Evolutionary conservation across 2,888 invertebrate genomes (phyloP).

Genomic region (Acheta domesticus): DNA sequence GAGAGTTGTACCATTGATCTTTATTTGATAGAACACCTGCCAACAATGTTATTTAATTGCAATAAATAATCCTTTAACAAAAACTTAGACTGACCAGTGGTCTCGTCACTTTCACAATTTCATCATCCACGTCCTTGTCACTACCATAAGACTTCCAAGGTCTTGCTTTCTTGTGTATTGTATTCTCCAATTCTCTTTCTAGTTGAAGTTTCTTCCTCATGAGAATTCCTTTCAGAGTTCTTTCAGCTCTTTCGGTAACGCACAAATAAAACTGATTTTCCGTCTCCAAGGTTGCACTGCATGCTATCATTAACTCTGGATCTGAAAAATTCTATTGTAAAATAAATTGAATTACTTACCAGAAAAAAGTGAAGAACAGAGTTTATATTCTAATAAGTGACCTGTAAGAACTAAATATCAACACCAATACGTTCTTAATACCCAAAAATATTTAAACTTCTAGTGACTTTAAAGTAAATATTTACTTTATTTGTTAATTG

Average conservation of each 20-base stretch:
- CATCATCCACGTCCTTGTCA: background rate
- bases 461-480: too few species aligned
- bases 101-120: background rate
- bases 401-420: too few species aligned
- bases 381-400: too few species aligned
- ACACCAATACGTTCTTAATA: too few species aligned
- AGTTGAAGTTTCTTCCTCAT: background rate
- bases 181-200: constrained; percentile 6
- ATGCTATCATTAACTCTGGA: background rate
- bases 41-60: too few species aligned
- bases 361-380: too few species aligned
- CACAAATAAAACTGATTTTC: background rate
- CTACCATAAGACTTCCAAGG: background rate
- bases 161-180: constrained; percentile 1
- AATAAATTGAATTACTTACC: too few species aligned
- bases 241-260: background rate
- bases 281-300: background rate
- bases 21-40: too few species aligned
- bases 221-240: background rate
- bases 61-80: too few species aligned
- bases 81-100: background rate
- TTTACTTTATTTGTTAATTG: too few species aligned
- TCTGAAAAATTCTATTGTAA: background rate
- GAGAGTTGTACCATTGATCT: too few species aligned
- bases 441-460: too few species aligned